Percentiles rank a stretch among this genome's conserved stretches.
Evolutionary conservation across 2,888 invertebrate genomes (phyloP).

Genomic region (Cryptocheilus praepositus): DNA sequence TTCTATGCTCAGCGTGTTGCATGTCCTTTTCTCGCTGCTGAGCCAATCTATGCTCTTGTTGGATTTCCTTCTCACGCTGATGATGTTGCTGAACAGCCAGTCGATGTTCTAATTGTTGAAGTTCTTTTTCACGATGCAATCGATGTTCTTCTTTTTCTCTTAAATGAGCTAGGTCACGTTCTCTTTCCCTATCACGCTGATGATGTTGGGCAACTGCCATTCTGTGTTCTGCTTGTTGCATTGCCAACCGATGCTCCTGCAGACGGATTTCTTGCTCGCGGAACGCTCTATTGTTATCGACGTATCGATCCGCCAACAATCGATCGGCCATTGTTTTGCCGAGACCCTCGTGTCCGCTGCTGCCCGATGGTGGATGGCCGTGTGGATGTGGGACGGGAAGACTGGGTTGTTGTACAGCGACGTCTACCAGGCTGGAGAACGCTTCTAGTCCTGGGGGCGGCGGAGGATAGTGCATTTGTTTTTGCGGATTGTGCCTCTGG

Average conservation of each 20-base stretch:
- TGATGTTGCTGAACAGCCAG: conserved; percentile 61
- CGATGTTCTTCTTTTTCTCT: conserved; percentile 67
- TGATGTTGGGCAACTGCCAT: conserved; percentile 67
- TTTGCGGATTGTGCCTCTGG: conserved; percentile 83
- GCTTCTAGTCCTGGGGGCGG: conserved; percentile 85
- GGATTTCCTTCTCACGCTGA: conserved; percentile 69
- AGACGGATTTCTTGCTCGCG: conserved; percentile 76
- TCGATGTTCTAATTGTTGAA: conserved; percentile 65
- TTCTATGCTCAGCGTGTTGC: conserved; percentile 58
- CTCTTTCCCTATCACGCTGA: conserved; percentile 67
- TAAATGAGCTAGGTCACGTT: conserved; percentile 63
- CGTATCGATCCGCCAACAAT: conserved; percentile 68
- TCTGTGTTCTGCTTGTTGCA: conserved; percentile 66
- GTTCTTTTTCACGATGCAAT: conserved; percentile 69
- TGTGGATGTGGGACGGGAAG: conserved; percentile 84
- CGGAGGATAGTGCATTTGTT: conserved; percentile 76
- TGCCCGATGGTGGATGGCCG: conserved; percentile 58
- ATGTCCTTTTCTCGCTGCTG: conserved; percentile 64
- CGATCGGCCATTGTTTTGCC: conserved; percentile 77
- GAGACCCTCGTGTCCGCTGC: conserved; percentile 76
- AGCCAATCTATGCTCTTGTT: conserved; percentile 61
- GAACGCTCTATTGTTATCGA: conserved; percentile 72
- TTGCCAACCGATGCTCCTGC: conserved; percentile 71
- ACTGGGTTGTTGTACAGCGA: conserved; percentile 93
- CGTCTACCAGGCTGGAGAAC: conserved; percentile 90